Conservation (phyloP, 2,113 vertebrate genomes). For the Cromileptes altivelis region DNA sequence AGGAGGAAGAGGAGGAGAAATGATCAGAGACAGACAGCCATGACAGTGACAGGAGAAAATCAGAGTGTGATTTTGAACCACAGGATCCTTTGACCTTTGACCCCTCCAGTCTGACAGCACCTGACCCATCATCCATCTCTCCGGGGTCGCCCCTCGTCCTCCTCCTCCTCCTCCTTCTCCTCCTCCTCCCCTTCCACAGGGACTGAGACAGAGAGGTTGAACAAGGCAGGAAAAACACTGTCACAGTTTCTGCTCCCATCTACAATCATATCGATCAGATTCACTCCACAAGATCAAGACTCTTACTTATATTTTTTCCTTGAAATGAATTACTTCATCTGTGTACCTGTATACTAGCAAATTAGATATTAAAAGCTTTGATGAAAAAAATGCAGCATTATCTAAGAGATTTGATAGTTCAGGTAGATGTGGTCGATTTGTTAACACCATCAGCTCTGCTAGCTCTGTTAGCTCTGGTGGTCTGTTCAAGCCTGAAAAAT, state of each 20-base stretch:
- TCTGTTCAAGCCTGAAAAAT: too few species aligned
- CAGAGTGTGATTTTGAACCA: slow-evolving; percentile 58
- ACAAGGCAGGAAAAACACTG: background rate
- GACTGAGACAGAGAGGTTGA: slow-evolving; percentile 16
- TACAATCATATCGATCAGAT: background rate
- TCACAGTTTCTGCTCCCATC: background rate
- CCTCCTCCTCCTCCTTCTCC: background rate
- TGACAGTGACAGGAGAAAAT: slow-evolving; percentile 62
- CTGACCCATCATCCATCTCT: slow-evolving; percentile 69
- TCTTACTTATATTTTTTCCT: too few species aligned
- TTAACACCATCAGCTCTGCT: too few species aligned
- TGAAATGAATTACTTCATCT: too few species aligned
- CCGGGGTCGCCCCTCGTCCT: slow-evolving; percentile 12
- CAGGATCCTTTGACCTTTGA: slow-evolving; percentile 64
- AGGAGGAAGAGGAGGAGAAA: background rate
- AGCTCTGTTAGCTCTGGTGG: too few species aligned
- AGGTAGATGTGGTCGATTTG: too few species aligned
- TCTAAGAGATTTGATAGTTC: too few species aligned
- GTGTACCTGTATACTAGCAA: too few species aligned
- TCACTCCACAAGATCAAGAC: background rate
- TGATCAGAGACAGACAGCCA: slow-evolving; percentile 36
- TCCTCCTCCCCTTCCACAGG: background rate
- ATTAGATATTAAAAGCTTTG: too few species aligned
- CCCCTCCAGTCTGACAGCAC: slow-evolving; percentile 63
- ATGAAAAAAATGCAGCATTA: too few species aligned